A percentile compares a stretch with the other conserved stretches of the same genome.
phyloP scores from a whole-genome alignment of 2,797 vertebrate species.

The Tauraco hartlaubi region DNA sequence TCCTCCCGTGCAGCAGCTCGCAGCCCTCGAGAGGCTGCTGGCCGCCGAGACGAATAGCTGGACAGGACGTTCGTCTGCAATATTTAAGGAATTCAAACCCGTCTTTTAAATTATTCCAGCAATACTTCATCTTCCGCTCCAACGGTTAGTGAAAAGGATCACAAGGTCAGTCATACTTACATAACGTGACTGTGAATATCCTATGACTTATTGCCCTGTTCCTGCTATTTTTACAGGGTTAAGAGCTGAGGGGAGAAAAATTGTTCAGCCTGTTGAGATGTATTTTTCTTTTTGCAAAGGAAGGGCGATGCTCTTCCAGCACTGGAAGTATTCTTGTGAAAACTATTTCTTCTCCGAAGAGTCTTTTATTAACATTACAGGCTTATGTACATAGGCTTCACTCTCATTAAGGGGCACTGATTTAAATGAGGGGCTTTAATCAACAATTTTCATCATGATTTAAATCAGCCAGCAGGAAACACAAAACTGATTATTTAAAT shows the following conservation, averaged over 20 bases:
- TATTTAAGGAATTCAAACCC: slow-evolving; percentile 19
- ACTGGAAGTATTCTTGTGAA: slow-evolving; percentile 3
- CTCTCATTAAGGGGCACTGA: not conserved
- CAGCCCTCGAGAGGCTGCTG: not conserved
- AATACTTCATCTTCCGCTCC: slow-evolving; percentile 3
- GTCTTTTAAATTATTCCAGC: not conserved
- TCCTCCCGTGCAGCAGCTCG: not conserved
- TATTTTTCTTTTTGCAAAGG: slow-evolving; percentile 38
- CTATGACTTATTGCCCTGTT: not conserved
- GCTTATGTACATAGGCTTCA: not conserved
- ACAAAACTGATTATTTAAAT: slow-evolving; percentile 50
- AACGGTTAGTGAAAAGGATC: not conserved
- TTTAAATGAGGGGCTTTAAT: slow-evolving; percentile 55
- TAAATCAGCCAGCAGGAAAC: slow-evolving; percentile 56
- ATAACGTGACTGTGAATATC: not conserved
- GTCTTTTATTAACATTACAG: not conserved
- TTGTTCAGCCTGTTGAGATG: not conserved
- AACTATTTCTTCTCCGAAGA: slow-evolving; percentile 1
- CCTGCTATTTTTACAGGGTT: not conserved
- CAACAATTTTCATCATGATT: slow-evolving; percentile 29
- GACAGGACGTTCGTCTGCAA: not conserved
- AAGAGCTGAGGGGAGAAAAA: not conserved
- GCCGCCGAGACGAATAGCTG: not conserved
- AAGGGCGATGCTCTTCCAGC: not conserved
- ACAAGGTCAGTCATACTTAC: not conserved